A percentile compares a stretch with the other conserved stretches of the same genome.
phyloP scores from a whole-genome alignment of 2,888 invertebrate species.

The Eilema sororculum region DNA sequence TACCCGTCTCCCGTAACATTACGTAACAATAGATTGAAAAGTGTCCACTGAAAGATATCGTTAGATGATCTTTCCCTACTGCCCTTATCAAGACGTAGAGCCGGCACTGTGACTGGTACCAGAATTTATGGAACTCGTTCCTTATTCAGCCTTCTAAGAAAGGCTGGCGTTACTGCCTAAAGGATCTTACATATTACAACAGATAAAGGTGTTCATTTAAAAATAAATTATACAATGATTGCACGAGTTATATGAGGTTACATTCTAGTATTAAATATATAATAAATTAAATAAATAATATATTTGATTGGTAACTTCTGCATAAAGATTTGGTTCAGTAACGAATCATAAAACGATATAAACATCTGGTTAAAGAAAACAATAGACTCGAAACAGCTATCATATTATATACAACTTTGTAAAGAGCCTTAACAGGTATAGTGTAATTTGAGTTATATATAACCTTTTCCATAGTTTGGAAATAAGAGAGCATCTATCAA shows the following conservation, averaged over 20 bases:
- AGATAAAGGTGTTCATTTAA: conserved; percentile 1
- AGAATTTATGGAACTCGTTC: background rate
- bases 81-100: background rate
- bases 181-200: background rate
- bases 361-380: conserved; percentile 17
- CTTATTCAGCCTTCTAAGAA: background rate
- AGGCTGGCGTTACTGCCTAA: background rate
- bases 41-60: background rate
- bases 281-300: background rate
- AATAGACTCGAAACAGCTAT: conserved; percentile 15
- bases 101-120: background rate
- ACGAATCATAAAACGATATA: conserved; percentile 26
- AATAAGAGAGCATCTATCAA: conserved; percentile 41
- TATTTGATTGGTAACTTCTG: conserved; percentile 38
- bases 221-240: conserved; percentile 8
- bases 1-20: no score
- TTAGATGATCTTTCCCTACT: background rate
- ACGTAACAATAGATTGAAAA: no score
- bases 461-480: conserved; percentile 17
- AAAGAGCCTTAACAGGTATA: conserved; percentile 3
- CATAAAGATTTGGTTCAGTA: conserved; percentile 22
- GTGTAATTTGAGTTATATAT: background rate
- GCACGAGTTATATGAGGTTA: background rate
- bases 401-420: conserved; percentile 4
- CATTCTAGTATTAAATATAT: background rate